Evolutionary conservation across 2,797 vertebrate species (phyloP).

Genomic region (Chaetodon trifasciatus): DNA sequence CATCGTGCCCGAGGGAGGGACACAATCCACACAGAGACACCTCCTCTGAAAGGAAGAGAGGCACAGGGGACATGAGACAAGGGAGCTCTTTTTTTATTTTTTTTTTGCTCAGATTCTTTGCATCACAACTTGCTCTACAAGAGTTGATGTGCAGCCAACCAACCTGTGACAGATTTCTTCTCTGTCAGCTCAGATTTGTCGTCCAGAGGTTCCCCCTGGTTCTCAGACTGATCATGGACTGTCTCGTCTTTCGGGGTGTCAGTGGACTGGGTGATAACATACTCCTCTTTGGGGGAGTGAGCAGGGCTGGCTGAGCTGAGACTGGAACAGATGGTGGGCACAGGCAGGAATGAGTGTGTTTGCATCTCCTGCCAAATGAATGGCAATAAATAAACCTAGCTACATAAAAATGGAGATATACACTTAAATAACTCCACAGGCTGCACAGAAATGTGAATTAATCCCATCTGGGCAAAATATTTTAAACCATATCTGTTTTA

Average conservation of each 20-base stretch:
- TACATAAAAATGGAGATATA: slow-evolving; percentile 61
- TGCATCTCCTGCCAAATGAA: slow-evolving; percentile 70
- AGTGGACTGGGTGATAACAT: slow-evolving; percentile 84
- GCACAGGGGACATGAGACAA: slow-evolving; percentile 7
- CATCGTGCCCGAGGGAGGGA: slow-evolving; percentile 80
- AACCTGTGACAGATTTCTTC: slow-evolving; percentile 83
- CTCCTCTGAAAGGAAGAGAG: slow-evolving; percentile 84
- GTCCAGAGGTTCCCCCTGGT: slow-evolving; percentile 85
- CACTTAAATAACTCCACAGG: slow-evolving; percentile 42
- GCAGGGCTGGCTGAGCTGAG: slow-evolving; percentile 96
- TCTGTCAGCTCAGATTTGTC: slow-evolving; percentile 88
- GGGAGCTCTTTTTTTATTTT: background rate
- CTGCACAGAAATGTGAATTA: slow-evolving; percentile 49
- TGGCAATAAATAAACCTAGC: slow-evolving; percentile 65
- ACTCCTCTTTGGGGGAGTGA: slow-evolving; percentile 93
- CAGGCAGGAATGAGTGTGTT: slow-evolving; percentile 63
- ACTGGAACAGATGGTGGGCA: slow-evolving; percentile 84
- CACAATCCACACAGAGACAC: slow-evolving; percentile 80
- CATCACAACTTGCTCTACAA: slow-evolving; percentile 25
- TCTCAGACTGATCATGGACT: slow-evolving; percentile 86
- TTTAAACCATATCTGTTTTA: slow-evolving; percentile 46
- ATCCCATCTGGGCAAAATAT: slow-evolving; percentile 49
- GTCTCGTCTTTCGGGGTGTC: slow-evolving; percentile 89
- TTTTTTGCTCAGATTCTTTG: slow-evolving; percentile 16
- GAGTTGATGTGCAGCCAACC: slow-evolving; percentile 69